These are phyloP conservation scores for Notothenia coriiceps DNA, from an alignment of 2,113 vertebrate genomes.

Conservation along the genomic window DNA sequence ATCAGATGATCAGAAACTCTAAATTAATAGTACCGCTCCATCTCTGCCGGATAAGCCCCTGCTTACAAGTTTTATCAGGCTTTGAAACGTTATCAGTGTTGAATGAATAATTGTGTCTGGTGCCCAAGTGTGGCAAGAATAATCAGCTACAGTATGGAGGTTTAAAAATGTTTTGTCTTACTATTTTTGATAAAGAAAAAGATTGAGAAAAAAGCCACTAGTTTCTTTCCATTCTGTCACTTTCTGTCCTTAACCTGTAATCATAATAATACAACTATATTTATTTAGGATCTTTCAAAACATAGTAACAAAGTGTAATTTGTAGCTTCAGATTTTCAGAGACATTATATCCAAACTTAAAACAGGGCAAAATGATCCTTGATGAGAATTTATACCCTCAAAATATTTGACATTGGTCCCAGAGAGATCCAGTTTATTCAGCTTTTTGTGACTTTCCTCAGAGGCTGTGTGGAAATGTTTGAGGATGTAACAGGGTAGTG, in stretches of 20 bases:
- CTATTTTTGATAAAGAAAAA: background rate
- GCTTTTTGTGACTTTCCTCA: slow-evolving; percentile 6
- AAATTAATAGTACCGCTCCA: background rate
- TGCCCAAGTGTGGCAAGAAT: background rate
- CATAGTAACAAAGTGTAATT: no score
- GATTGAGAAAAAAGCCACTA: background rate
- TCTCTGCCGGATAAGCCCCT: no score
- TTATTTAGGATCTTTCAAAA: no score
- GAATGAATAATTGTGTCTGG: background rate
- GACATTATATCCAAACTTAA: background rate
- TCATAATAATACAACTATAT: background rate
- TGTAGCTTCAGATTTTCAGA: background rate
- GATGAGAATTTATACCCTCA: background rate
- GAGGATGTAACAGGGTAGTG: slow-evolving; percentile 22
- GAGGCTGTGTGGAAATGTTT: slow-evolving; percentile 26
- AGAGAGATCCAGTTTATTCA: background rate
- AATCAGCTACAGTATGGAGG: background rate
- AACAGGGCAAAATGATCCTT: background rate
- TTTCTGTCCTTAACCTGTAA: background rate
- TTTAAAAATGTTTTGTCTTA: background rate
- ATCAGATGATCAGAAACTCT: background rate
- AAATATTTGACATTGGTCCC: background rate
- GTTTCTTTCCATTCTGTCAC: background rate
- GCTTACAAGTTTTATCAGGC: background rate
- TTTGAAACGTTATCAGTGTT: background rate